Conservation (phyloP, 2,888 invertebrate genomes). For the Drosophila cracens region DNA sequence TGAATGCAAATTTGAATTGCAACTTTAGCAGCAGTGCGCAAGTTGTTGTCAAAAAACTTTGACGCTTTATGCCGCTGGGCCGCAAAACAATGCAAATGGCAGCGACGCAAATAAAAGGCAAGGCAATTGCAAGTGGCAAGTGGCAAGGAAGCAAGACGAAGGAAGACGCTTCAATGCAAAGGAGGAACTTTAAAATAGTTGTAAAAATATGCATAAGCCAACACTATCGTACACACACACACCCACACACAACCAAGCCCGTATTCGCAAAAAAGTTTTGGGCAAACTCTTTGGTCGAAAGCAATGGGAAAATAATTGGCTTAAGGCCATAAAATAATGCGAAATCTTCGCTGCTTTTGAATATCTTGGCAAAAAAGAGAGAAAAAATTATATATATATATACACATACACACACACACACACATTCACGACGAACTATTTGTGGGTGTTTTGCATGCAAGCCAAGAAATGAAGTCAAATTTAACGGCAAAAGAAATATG, state of each 20-base stretch:
- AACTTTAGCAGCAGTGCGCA: conserved; percentile 36
- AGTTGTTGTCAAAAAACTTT: conserved; percentile 45
- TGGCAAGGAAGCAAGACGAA: not conserved
- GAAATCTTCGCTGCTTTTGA: conserved; percentile 37
- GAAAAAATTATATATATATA: not conserved
- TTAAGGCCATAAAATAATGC: conserved; percentile 75
- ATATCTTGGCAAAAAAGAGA: conserved; percentile 10
- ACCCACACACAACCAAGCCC: not conserved
- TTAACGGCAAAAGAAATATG: conserved; percentile 11
- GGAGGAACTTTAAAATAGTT: conserved; percentile 48
- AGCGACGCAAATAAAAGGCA: conserved; percentile 14
- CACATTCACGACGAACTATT: conserved; percentile 37
- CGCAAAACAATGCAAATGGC: conserved; percentile 52
- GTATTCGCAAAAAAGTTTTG: conserved; percentile 52
- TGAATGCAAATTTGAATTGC: conserved; percentile 59
- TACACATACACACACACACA: not conserved
- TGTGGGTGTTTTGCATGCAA: conserved; percentile 26
- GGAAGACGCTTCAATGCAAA: conserved; percentile 9
- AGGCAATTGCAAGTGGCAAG: not conserved
- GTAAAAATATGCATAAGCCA: conserved; percentile 52
- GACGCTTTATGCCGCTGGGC: conserved; percentile 45
- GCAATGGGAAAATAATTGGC: conserved; percentile 69
- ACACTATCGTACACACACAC: conserved; percentile 20
- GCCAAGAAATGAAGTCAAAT: conserved; percentile 33
- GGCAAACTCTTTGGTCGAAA: conserved; percentile 58